Evolutionary conservation across 1,140 invertebrate genomes (phyloP).

Genomic region (Laodelphax striatellus): DNA sequence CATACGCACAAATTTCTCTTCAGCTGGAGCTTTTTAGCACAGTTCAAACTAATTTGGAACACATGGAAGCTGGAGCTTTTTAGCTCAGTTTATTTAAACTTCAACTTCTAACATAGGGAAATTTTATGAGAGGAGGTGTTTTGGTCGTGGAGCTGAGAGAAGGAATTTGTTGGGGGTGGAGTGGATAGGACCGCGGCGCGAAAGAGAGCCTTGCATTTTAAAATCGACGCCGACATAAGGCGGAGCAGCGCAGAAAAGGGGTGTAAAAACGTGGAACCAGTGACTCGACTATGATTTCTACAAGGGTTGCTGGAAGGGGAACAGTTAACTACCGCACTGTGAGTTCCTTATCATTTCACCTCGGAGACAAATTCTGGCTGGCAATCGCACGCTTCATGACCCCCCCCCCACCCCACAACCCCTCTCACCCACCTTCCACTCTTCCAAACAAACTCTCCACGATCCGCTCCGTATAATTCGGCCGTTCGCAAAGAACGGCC

Average conservation of each 20-base stretch:
- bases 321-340: neutral
- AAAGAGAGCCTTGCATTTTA: neutral
- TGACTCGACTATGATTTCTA: neutral
- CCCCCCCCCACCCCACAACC: too few relatives aligned
- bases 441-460: neutral
- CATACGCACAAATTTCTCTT: too few relatives aligned
- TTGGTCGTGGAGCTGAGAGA: too few relatives aligned
- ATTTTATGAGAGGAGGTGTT: too few relatives aligned
- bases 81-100: too few relatives aligned
- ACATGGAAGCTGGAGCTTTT: too few relatives aligned
- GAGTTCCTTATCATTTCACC: slow-evolving; percentile 2
- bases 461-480: neutral
- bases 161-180: too few relatives aligned
- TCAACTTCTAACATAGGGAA: too few relatives aligned
- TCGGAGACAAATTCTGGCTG: slow-evolving; percentile 2
- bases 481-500: neutral
- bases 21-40: too few relatives aligned
- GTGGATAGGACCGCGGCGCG: too few relatives aligned
- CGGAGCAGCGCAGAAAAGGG: neutral
- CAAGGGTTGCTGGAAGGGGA: neutral
- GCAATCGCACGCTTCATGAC: neutral
- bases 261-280: neutral
- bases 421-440: neutral
- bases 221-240: neutral
- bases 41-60: too few relatives aligned